Evolutionary conservation across 2,113 vertebrate species (phyloP), one percentile per base, ranked within the genome.

Genomic region (Notothenia rossii): DNA sequence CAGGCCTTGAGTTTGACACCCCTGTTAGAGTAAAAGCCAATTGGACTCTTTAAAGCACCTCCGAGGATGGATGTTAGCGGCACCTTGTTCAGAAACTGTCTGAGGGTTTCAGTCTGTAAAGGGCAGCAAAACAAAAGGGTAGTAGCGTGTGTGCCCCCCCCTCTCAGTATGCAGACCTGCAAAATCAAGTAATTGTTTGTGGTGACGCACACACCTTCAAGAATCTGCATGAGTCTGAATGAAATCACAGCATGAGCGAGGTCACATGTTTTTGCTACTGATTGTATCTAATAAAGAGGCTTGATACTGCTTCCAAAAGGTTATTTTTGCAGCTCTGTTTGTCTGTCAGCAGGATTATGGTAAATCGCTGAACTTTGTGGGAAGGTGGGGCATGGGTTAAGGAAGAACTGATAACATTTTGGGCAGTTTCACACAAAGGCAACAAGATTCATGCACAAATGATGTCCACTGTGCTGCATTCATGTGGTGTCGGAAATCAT

Each of bases 111-210:
- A 50, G 61, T 1, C 51, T 70, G 82, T 76, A 87, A 88, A 88
- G 84, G 71, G 66, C 77, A 77, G 75, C 29, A 58, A 70, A 83
- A 72, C 67, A 53, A 86, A 84, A 86, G 76, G 83, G 81, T 81
- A 82, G 54, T 77, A 20, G 50, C 63, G 14, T 33, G 40, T 17
- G 2, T 6, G 33, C n/a, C 4, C 61, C 15, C 8, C 49, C 33
- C 4, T 56, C 17, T 74, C 75, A 50, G 64, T 55, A 51, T 18
- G 14, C 4, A 18, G 20, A 62, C 63, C 48, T 55, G 43, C 7
- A 46, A 45, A 48, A 15, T 58, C 20, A n/a, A 22, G 7, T 17
- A 22, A 1, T 25, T n/a, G 36, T 51, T 51, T 33, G 43, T 48
- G 15, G 13, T 5, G 45, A 59, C 20, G 36, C 36, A 36, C 56